phyloP scores from a whole-genome alignment of 2,888 invertebrate species.

The Synergus japonicus region DNA sequence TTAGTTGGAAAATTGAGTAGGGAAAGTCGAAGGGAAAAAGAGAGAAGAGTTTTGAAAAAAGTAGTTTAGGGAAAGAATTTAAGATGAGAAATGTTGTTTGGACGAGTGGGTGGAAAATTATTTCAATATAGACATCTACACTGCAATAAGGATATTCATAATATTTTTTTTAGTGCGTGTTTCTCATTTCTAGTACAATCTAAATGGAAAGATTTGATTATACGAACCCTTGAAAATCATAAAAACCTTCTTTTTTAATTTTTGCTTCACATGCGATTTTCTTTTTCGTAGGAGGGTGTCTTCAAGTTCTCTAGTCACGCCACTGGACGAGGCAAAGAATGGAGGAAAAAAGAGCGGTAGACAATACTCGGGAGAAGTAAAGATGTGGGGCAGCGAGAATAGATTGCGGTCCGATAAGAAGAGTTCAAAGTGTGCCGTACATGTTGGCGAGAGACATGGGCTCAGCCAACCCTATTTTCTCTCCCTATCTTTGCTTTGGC shows the following conservation, averaged over 20 bases:
- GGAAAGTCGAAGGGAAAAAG: too few relatives aligned
- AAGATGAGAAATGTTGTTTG: too few relatives aligned
- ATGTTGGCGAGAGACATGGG: neutral
- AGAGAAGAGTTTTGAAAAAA: too few relatives aligned
- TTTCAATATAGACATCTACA: too few relatives aligned
- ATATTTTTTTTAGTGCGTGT: neutral
- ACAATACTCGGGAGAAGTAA: neutral
- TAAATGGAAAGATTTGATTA: neutral
- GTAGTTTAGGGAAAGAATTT: too few relatives aligned
- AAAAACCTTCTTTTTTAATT: neutral
- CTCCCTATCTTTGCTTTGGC: neutral
- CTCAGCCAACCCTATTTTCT: neutral
- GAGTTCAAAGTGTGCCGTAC: neutral
- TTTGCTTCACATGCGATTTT: constrained; percentile 1
- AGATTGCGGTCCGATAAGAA: neutral
- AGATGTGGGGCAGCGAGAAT: neutral
- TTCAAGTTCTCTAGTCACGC: constrained; percentile 3
- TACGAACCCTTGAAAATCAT: neutral
- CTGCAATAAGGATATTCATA: too few relatives aligned
- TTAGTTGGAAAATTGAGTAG: too few relatives aligned
- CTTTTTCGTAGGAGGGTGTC: neutral
- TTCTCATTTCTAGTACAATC: neutral
- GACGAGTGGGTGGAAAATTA: too few relatives aligned
- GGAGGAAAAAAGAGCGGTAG: neutral
- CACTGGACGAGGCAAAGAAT: neutral